Evolutionary conservation across 2,888 invertebrate species (phyloP).

Genomic region (Anthrax anthrax): DNA sequence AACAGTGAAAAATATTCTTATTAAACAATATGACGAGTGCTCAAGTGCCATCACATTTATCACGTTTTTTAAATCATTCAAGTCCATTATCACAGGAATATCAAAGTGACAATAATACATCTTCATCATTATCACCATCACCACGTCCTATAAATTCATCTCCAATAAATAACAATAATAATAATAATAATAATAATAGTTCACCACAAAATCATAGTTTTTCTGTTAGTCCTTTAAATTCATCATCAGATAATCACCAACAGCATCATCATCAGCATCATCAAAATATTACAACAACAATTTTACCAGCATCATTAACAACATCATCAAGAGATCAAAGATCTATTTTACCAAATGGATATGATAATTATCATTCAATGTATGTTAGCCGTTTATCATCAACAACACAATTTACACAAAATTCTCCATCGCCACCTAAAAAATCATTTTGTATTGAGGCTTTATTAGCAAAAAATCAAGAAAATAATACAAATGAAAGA

Average conservation of each 20-base stretch:
- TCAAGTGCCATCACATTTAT: constrained; percentile 31
- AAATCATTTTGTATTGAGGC: constrained; percentile 88
- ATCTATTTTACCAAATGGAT: constrained; percentile 8
- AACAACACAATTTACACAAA: constrained; percentile 9
- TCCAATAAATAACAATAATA: no score
- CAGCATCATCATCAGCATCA: not conserved
- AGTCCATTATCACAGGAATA: constrained; percentile 20
- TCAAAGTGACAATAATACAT: constrained; percentile 25
- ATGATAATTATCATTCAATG: constrained; percentile 9
- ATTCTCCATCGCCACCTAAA: constrained; percentile 29
- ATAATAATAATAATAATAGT: constrained; percentile 8
- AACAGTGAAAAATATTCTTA: no score
- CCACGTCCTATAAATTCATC: constrained; percentile 15
- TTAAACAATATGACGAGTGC: constrained; percentile 27
- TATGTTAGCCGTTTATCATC: constrained; percentile 4
- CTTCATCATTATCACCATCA: constrained; percentile 15
- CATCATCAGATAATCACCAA: constrained; percentile 8
- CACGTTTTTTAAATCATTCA: constrained; percentile 26
- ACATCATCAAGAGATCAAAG: constrained; percentile 8
- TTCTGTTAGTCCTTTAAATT: constrained; percentile 19
- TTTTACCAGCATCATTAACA: constrained; percentile 2
- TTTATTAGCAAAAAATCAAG: constrained; percentile 49
- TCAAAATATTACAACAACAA: constrained; percentile 3
- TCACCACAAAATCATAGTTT: constrained; percentile 24
- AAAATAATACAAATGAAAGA: constrained; percentile 22